Base-by-base conservation (phyloP, 1,140 invertebrate genomes). In the Colletes gigas region DNA sequence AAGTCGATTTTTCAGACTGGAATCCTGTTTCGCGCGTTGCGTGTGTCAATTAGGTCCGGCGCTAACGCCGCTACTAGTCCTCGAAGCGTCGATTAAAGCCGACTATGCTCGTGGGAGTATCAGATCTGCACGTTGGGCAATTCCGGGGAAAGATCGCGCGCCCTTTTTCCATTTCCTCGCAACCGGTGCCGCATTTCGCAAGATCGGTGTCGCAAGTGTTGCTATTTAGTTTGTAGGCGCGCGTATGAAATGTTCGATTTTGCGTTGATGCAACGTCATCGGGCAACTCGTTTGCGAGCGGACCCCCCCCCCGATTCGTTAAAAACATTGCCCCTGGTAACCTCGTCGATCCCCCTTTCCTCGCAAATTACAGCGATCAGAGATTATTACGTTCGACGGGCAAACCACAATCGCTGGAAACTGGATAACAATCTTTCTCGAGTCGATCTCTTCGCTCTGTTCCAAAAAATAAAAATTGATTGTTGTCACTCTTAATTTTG, bases 241-340 rank as follows among this genome's bases (percentile, higher is more conserved):
- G 17, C 15, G 71, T 15, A 39, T 63, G 60, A 57, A 52, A 73
- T 52, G 71, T 52, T 73, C 57, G 47, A 65, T 65, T 74, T 63
- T 65, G 9, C 1, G 60, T 54, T 63, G 72, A 54, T 47, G 72
- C 17, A 74, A 74, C 62, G 7, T 65, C 12, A 4, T 19, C 6
- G 4, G 19, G 1, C 19, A 62, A 73, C 41, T 39, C 15, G 71
- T 50, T 72, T 44, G 30, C 21, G 0, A 8, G 44, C 41, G 14
- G 15, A 4, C 30, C 9, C 8, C 1, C 8, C 30, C 9, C 8
- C 1, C 15, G 19, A n/a, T 63, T 39, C 5, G 21, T 17, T n/a
- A 63, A 63, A 63, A 59, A 21, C n/a, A 4, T 19, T 9, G 21
- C 21, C 10, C 15, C 9, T 1, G 52, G 4, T 59, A 44, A 67